Evolutionary conservation across 2,797 vertebrate genomes (phyloP).

Genomic region (Discoglossus pictus): DNA sequence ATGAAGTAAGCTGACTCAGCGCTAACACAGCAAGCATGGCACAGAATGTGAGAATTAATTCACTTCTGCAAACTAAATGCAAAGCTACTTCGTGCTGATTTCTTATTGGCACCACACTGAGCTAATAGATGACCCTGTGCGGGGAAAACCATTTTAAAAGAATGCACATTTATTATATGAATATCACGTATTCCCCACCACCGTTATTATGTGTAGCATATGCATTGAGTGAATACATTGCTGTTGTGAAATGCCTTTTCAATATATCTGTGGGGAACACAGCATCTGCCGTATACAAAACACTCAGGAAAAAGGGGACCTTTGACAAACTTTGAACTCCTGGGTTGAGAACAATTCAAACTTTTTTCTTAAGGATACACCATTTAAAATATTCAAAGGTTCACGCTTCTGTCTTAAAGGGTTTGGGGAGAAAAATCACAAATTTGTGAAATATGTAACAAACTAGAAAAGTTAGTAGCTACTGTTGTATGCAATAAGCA

Average conservation of each 20-base stretch:
- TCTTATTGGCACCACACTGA: conserved; percentile 39
- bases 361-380: no score
- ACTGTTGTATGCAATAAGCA: no score
- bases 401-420: no score
- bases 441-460: no score
- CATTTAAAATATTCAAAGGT: no score
- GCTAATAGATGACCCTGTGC: conserved; percentile 39
- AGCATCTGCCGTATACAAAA: no score
- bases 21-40: conserved; percentile 56
- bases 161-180: conserved; percentile 37
- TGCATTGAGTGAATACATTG: conserved; percentile 10
- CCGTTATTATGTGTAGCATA: conserved; percentile 10
- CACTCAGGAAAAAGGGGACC: no score
- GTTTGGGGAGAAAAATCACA: no score
- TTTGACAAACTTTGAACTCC: no score
- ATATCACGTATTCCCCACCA: conserved; percentile 24
- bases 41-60: conserved; percentile 72
- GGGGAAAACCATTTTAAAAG: conserved; percentile 18
- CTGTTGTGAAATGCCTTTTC: background rate
- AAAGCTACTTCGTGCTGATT: conserved; percentile 61
- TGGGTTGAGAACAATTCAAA: no score
- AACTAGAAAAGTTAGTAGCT: no score
- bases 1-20: conserved; percentile 90
- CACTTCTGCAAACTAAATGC: conserved; percentile 58
- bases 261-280: no score